Base-by-base conservation (phyloP, 2,888 invertebrate genomes). In the Oxystoma pomonae region DNA sequence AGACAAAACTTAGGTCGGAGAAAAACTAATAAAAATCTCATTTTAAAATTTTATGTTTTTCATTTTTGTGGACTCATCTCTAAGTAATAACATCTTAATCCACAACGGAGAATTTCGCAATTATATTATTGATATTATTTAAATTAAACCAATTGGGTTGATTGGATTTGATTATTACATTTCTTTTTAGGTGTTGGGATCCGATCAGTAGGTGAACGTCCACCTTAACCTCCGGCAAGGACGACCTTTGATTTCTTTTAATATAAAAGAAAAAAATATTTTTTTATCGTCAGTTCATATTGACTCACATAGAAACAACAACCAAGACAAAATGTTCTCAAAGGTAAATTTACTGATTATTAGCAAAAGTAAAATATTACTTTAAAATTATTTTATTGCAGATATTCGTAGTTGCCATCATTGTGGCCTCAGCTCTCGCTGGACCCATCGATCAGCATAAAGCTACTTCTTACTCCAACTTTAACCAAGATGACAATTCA, bases 401-500 rank as follows among this genome's bases (percentile, higher is more conserved):
- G 80, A 65, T 76, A 64, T 62, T 78, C 59, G 70, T 75, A 60
- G 50, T 80, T 52, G 65, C 77, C 71, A 76, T 76, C 64, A 65
- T 77, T 63, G 80, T 62, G 74, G 80, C 65, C 70, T 78, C 82
- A 55, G 77, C 81, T 20, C 81, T 61, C 58, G 69, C 66, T 49
- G 22, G 61, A 20, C 66, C 67, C 16, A 63, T 69, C 58, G 63
- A 66, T 19, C 67, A 66, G 17, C 67, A 69, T 53, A 62, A 19
- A 12, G 68, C 70, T 19, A 67, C 68, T 16, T 71, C 71, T 1
- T 71, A 63, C 20, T 60, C 68, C n/a, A 55, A 60, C n/a, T 65
- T 68, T 58, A 69, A 70, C 18, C 65, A 72, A 49, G 65, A 70
- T 58, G 65, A 69, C 35, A 64, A 64, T 51, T 63, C 60, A 1